Evolutionary conservation across 1,140 invertebrate genomes (phyloP).

Genomic region (Formica selysi): DNA sequence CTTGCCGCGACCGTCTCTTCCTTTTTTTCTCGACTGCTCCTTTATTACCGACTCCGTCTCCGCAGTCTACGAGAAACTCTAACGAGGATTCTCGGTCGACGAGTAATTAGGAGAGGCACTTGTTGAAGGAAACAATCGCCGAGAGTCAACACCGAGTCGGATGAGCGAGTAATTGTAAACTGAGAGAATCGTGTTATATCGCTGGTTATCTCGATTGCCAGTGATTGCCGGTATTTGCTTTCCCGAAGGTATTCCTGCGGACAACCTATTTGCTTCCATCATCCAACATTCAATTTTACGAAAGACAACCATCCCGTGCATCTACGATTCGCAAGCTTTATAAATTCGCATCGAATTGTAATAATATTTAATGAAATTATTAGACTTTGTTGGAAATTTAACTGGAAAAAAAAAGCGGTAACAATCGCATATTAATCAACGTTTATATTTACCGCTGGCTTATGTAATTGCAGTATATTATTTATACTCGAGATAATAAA

Average conservation of each 20-base stretch:
- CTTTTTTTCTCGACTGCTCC: constrained; percentile 68
- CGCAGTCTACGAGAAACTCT: constrained; percentile 59
- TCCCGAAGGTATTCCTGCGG: constrained; percentile 43
- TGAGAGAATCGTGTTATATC: constrained; percentile 65
- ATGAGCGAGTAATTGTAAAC: constrained; percentile 70
- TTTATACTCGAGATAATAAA: constrained; percentile 30
- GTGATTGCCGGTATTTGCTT: constrained; percentile 60
- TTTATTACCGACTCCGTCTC: constrained; percentile 58
- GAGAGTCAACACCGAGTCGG: constrained; percentile 66
- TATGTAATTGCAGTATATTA: constrained; percentile 21
- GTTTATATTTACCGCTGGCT: neutral
- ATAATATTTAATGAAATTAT: constrained; percentile 23
- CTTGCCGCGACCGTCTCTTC: neutral
- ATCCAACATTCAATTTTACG: constrained; percentile 54
- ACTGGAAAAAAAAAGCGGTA: neutral
- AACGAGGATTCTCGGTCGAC: constrained; percentile 58
- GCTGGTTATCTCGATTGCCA: constrained; percentile 56
- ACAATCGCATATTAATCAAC: neutral
- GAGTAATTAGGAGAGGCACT: constrained; percentile 75
- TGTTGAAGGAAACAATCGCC: constrained; percentile 75
- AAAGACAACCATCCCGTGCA: constrained; percentile 20
- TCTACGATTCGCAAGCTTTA: neutral
- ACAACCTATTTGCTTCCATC: constrained; percentile 56
- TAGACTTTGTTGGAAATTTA: neutral
- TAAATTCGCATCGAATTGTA: neutral